Percentiles rank a stretch among this genome's conserved stretches.
Evolutionary conservation across 2,113 vertebrate genomes (phyloP).

Genomic region (Parus major): DNA sequence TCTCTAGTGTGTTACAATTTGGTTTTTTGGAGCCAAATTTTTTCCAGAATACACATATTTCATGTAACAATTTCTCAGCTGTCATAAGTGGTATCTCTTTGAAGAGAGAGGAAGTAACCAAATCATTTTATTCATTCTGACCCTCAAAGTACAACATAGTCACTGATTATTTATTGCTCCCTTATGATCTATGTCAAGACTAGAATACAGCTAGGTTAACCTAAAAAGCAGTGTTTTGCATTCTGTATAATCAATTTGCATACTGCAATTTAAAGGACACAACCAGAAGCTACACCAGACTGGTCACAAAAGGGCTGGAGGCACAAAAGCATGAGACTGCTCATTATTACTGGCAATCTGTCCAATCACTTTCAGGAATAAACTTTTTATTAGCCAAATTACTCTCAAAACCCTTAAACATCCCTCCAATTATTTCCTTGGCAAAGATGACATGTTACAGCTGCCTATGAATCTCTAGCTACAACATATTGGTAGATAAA

Average conservation of each 20-base stretch:
- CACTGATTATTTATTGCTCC: not conserved
- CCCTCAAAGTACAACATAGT: not conserved
- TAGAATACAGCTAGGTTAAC: not conserved
- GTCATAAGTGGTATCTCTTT: not conserved
- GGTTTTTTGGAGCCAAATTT: not conserved
- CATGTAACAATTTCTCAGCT: not conserved
- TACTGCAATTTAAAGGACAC: not conserved
- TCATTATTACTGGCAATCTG: not conserved
- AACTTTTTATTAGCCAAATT: not conserved
- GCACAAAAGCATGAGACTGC: not conserved
- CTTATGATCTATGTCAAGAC: not conserved
- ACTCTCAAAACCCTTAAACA: not conserved
- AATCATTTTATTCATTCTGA: not conserved
- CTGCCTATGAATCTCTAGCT: not conserved
- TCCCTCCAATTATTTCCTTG: not conserved
- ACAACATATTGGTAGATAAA: not conserved
- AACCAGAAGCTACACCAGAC: not conserved
- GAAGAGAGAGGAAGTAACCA: not conserved
- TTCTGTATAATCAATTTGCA: not conserved
- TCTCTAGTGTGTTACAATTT: not conserved
- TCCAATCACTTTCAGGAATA: constrained; percentile 34
- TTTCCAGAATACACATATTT: not conserved
- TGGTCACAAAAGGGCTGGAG: not conserved
- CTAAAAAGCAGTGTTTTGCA: not conserved
- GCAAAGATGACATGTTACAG: not conserved